Evolutionary conservation across 1,140 invertebrate species (phyloP).

Genomic region (Bacillus rossius): DNA sequence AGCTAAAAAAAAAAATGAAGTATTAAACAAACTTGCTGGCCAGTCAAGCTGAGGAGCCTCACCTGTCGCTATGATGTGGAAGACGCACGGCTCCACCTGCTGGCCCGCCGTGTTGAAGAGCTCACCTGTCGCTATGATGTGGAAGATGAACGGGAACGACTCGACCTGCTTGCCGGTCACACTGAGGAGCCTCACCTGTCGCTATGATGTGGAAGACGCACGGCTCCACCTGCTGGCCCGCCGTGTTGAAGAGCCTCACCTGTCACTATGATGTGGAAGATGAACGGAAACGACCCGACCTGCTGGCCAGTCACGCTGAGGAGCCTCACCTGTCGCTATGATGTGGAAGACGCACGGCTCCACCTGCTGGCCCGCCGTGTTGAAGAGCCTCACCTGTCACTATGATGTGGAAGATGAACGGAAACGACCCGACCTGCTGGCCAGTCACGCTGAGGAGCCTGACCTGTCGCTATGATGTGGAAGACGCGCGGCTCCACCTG

Average conservation of each 20-base stretch:
- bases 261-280: slow-evolving; percentile 60
- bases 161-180: too few relatives aligned
- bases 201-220: slow-evolving; percentile 65
- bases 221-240: slow-evolving; percentile 57
- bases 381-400: too few relatives aligned
- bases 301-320: too few relatives aligned
- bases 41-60: too few relatives aligned
- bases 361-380: slow-evolving; percentile 58
- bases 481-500: slow-evolving; percentile 62
- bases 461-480: slow-evolving; percentile 61
- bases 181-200: slow-evolving; percentile 56
- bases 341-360: slow-evolving; percentile 64
- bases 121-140: slow-evolving; percentile 60
- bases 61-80: slow-evolving; percentile 64
- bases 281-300: too few relatives aligned
- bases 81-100: slow-evolving; percentile 59
- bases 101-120: slow-evolving; percentile 61
- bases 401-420: too few relatives aligned
- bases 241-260: slow-evolving; percentile 61
- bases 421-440: too few relatives aligned
- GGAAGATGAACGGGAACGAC: too few relatives aligned
- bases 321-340: slow-evolving; percentile 58
- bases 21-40: too few relatives aligned
- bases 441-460: too few relatives aligned
- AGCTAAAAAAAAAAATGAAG: too few relatives aligned